Percentiles rank a stretch among this genome's conserved stretches.
Conservation (phyloP, 2,113 vertebrate genomes). For the Boulengeromyrus knoepffleri region DNA sequence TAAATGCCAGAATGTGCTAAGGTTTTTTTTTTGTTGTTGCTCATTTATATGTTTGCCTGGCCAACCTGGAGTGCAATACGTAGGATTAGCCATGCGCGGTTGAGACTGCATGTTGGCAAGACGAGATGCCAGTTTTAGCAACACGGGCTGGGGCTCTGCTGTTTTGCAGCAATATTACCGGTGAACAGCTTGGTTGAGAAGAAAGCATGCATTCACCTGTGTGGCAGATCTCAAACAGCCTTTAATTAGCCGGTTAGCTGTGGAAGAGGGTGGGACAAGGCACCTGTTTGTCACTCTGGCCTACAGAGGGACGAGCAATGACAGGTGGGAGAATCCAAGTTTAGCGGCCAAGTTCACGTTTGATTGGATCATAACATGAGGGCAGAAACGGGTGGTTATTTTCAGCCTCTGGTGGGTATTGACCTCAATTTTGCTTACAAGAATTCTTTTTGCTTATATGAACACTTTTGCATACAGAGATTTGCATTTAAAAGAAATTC, state of each 20-base stretch:
- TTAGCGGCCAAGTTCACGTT: neutral
- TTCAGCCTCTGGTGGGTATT: neutral
- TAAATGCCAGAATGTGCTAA: neutral
- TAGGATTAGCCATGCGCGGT: neutral
- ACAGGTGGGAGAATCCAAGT: slow-evolving; percentile 18
- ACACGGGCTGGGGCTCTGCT: neutral
- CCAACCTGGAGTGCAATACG: neutral
- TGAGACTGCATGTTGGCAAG: slow-evolving; percentile 11
- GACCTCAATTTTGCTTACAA: neutral
- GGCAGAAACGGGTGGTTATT: neutral
- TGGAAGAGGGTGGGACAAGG: slow-evolving; percentile 21
- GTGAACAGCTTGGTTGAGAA: slow-evolving; percentile 13
- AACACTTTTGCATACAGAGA: neutral
- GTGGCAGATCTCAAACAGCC: slow-evolving; percentile 20
- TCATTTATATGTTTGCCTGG: neutral
- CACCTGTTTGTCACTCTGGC: slow-evolving; percentile 18
- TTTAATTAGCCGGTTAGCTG: slow-evolving; percentile 37
- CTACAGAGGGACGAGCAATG: neutral
- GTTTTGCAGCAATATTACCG: neutral
- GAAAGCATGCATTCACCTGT: slow-evolving; percentile 20
- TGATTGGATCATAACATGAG: neutral
- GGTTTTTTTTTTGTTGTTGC: neutral
- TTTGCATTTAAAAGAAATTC: neutral
- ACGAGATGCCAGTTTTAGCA: neutral
- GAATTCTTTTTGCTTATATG: neutral